These are phyloP conservation scores for Cuniculus paca DNA, from an alignment of 2,797 vertebrate genomes.

Conservation along the genomic window DNA sequence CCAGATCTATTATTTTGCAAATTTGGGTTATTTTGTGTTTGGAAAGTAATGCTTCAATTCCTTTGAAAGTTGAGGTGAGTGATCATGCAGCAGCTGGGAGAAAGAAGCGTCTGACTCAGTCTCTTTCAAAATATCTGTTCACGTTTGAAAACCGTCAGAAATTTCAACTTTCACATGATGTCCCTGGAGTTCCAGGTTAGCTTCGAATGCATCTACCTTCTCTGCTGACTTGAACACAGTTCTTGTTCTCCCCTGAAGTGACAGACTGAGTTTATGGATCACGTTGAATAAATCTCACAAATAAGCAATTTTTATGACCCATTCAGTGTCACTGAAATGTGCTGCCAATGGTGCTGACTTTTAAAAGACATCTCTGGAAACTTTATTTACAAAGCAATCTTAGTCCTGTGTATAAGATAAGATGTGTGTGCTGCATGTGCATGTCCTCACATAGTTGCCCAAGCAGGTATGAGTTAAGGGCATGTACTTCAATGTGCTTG, in stretches of 20 bases:
- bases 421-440: neutral
- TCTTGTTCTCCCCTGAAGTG: neutral
- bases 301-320: neutral
- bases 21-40: neutral
- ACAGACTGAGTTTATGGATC: neutral
- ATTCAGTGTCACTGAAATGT: neutral
- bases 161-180: neutral
- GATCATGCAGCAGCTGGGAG: neutral
- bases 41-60: neutral
- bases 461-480: neutral
- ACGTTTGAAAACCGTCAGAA: neutral
- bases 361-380: neutral
- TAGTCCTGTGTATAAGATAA: neutral
- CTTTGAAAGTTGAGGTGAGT: neutral
- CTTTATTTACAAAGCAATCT: neutral
- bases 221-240: neutral
- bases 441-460: neutral
- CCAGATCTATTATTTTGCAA: neutral
- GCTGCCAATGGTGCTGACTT: neutral
- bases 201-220: neutral
- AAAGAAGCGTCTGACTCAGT: neutral
- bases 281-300: neutral
- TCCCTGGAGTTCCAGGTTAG: neutral
- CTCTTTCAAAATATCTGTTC: neutral
- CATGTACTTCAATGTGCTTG: neutral